These are phyloP conservation scores for Boulengerochromis microlepis DNA, from an alignment of 2,113 vertebrate species.

Conservation along the genomic window DNA sequence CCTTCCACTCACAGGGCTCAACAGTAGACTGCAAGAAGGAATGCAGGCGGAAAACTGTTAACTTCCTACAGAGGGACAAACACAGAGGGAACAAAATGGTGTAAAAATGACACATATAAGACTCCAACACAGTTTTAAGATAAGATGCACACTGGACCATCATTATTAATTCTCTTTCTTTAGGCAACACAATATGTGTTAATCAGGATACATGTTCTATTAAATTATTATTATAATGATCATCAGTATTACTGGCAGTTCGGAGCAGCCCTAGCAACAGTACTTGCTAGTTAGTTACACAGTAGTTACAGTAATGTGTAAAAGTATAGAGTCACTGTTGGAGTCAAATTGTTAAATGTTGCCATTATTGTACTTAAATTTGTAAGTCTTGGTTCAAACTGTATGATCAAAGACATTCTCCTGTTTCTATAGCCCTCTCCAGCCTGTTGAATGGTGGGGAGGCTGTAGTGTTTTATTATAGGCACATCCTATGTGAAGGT, in stretches of 20 bases:
- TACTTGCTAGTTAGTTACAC: background rate
- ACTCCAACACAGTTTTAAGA: background rate
- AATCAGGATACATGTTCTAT: background rate
- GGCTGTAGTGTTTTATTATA: background rate
- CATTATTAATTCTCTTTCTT: background rate
- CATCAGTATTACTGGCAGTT: background rate
- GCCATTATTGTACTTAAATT: background rate
- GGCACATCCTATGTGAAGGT: background rate
- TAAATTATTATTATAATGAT: background rate
- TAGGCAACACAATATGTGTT: background rate
- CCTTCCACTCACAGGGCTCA: conserved; percentile 74
- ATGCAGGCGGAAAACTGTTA: conserved; percentile 74
- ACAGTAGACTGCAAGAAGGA: conserved; percentile 65
- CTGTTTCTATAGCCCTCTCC: background rate
- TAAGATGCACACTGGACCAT: background rate
- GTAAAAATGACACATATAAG: background rate
- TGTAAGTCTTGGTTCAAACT: background rate
- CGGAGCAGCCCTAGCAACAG: background rate
- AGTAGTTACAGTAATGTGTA: background rate
- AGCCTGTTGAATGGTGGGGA: background rate
- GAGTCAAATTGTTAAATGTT: background rate
- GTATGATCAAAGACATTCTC: background rate
- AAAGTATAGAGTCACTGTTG: background rate
- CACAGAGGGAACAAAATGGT: background rate
- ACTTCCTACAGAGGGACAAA: conserved; percentile 51